Evolutionary conservation across 2,113 vertebrate genomes (phyloP), one percentile per base, ranked within the genome.

Genomic region (Serilophus lunatus): DNA sequence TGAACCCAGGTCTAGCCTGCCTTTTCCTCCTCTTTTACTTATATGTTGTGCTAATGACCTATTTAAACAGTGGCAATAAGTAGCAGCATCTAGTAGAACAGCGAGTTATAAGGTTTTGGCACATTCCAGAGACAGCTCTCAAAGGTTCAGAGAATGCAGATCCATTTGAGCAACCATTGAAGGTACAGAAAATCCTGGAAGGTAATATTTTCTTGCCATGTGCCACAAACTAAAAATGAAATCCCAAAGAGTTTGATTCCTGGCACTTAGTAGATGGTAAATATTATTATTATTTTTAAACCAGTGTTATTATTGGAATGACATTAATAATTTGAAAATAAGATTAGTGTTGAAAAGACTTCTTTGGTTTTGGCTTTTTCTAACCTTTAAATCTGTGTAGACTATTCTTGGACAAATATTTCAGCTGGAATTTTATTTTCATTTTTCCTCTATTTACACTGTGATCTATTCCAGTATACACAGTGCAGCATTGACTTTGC

Each of bases 251-350:
- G n/a, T 86, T 69, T 84, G 49, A 88, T 88, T 92, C 69, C 88
- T 95, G 96, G 93, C 93, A 84, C 49, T 78, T 71, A 65, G 36
- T 22, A 35, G 69, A 93, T 53, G 65, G 49, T 75, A 96, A 96
- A 96, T 93, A 92, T 93, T 96, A 90, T 84, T 91, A 93, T 92
- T 96, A 81, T 90, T 96, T 93, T 94, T 53, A 93, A 91, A 94
- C 80, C 60, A 90, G 68, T 96, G 90, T 96, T 94, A 92, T 96
- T 86, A 82, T 71, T 96, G 92, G 95, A 95, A 78, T 90, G 56
- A 83, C 82, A 90, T 96, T 81, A 96, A 93, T 93, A 95, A 90
- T 86, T 94, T 90, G 90, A 92, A 97, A 96, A 93, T 88, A 83
- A 88, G 92, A 90, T 93, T 92, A 96, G 92, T 54, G 53, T 88